Base-by-base conservation (phyloP, 2,888 invertebrate genomes). In the Tanytarsus gracilentus region DNA sequence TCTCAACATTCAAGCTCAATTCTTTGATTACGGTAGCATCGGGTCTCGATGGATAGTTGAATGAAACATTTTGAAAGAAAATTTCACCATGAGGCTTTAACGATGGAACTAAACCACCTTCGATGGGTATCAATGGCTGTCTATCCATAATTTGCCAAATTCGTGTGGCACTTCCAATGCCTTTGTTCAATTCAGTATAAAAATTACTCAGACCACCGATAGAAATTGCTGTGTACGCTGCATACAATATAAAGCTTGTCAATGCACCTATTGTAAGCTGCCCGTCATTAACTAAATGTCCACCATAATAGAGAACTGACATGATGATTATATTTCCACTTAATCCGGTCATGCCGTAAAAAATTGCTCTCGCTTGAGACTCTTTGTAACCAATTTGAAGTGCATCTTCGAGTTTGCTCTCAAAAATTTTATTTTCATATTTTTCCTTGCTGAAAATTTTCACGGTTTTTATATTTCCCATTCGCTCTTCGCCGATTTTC, bases 201-300 rank as follows among this genome's bases (percentile, higher is more conserved):
- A 96, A 96, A 65, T 85, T 87, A 50, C 90, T 88, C n/a, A 97
- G 71, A 9, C 94, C 93, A 50, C 87, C 86, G 36, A 96, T 82
- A 36, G 95, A 92, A 27, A 95, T 81, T 9, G 93, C 94, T 14
- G 94, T 89, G 68, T 95, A 96, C 0, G 88, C 93, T 0, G 97
- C 95, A 69, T 98, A 98, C 11, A 98, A 73, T 9, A 98, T 78
- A 73, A 98, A 98, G 0, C 97, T 88, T 0, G 96, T 95, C 16
- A 98, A 77, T 64, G 88, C 86, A 4, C 97, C 96, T 11, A 95
- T 86, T 0, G 86, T 83, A 62, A 91, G 74, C 18, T 84, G 77
- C 44, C 88, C 81, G 1, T 85, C 82, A 0, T 88, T 82, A 29
- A 96, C 90, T 84, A 96, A 85, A 2, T 84, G 80, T 1, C 95